phyloP scores from a whole-genome alignment of 1,140 invertebrate species.

The Rhopalosiphum maidis region DNA sequence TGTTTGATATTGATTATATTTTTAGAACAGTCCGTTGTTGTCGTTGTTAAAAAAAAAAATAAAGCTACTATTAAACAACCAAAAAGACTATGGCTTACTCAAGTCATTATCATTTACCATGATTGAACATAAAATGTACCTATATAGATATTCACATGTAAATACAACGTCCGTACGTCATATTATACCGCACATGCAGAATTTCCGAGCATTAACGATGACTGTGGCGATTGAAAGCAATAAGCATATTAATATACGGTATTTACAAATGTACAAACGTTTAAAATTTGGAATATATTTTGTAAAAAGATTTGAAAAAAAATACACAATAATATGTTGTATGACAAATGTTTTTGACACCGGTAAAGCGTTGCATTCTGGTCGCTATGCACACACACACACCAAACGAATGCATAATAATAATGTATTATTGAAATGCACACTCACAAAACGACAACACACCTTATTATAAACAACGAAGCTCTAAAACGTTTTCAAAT shows the following conservation, averaged over 20 bases:
- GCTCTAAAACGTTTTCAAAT: too few species aligned
- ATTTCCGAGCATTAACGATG: background rate
- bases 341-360: too few species aligned
- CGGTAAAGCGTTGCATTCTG: background rate
- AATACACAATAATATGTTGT: background rate
- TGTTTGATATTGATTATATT: slow-evolving; percentile 38
- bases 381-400: background rate
- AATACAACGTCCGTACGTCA: background rate
- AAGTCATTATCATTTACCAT: background rate
- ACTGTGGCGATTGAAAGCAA: background rate
- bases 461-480: too few species aligned
- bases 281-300: too few species aligned
- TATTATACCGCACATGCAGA: background rate
- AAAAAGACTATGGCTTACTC: background rate
- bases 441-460: background rate
- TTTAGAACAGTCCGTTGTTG: slow-evolving; percentile 7
- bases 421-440: background rate
- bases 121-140: background rate
- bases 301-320: background rate
- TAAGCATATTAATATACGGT: too few species aligned
- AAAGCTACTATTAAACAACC: background rate
- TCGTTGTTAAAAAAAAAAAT: background rate
- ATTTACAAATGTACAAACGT: too few species aligned
- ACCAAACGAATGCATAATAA: background rate
- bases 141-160: background rate